A percentile compares a stretch with the other conserved stretches of the same genome.
Conservation (phyloP, 2,888 invertebrate species). For the Drosophila neonasuta region DNA sequence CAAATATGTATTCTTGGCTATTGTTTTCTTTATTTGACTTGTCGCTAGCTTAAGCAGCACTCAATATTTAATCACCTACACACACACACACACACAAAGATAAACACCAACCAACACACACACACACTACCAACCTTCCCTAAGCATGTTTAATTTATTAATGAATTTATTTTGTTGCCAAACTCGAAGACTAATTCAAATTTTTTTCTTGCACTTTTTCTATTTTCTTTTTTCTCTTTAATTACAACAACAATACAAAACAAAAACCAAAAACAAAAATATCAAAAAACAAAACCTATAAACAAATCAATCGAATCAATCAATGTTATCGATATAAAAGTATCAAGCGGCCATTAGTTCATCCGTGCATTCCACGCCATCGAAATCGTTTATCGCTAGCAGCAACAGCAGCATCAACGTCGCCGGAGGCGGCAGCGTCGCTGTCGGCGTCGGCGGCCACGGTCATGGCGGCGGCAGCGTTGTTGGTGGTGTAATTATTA, state of each 20-base stretch:
- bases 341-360: slow-evolving; percentile 93
- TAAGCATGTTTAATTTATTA: slow-evolving; percentile 67
- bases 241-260: slow-evolving; percentile 45
- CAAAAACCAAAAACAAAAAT: slow-evolving; percentile 24
- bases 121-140: slow-evolving; percentile 14
- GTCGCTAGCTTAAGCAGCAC: slow-evolving; percentile 56
- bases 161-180: slow-evolving; percentile 59
- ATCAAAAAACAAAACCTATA: slow-evolving; percentile 21
- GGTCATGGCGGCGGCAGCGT: slow-evolving; percentile 73
- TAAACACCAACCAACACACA: slow-evolving; percentile 14
- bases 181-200: slow-evolving; percentile 69
- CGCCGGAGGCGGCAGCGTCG: slow-evolving; percentile 47
- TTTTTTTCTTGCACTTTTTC: slow-evolving; percentile 76
- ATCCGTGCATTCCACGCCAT: slow-evolving; percentile 86
- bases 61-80: slow-evolving; percentile 33
- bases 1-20: slow-evolving; percentile 53
- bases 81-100: slow-evolving; percentile 19
- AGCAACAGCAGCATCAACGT: slow-evolving; percentile 54
- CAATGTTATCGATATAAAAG: slow-evolving; percentile 83
- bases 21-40: slow-evolving; percentile 47
- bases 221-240: slow-evolving; percentile 74
- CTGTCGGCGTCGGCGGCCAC: slow-evolving; percentile 63
- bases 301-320: slow-evolving; percentile 37
- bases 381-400: slow-evolving; percentile 84
- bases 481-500: slow-evolving; percentile 68